These are phyloP conservation scores for Diploptera punctata DNA, from an alignment of 2,888 invertebrate species.

Conservation along the genomic window DNA sequence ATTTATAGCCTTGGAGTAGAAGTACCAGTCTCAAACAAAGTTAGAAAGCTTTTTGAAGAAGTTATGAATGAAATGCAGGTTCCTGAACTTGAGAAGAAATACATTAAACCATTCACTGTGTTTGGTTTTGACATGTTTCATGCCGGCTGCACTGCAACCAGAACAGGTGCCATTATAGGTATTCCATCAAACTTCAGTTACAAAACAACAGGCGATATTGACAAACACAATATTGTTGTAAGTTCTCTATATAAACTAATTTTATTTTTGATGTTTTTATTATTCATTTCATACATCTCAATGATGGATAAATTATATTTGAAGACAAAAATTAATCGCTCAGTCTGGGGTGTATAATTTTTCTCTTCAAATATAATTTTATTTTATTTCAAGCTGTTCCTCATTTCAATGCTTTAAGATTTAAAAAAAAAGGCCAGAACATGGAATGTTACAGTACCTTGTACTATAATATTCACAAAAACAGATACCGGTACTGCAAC, in stretches of 20 bases:
- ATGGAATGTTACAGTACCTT: too few relatives aligned
- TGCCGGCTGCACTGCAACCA: conserved; percentile 63
- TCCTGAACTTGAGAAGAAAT: conserved; percentile 56
- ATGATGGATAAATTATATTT: too few relatives aligned
- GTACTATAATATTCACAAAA: too few relatives aligned
- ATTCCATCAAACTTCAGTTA: conserved; percentile 76
- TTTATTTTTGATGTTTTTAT: too few relatives aligned
- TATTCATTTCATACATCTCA: too few relatives aligned
- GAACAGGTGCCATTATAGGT: conserved; percentile 72
- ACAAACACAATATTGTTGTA: conserved; percentile 65
- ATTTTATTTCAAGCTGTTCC: too few relatives aligned
- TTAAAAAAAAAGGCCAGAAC: too few relatives aligned
- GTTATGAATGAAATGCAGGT: conserved; percentile 68
- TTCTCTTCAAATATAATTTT: too few relatives aligned
- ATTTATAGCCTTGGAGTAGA: conserved; percentile 63
- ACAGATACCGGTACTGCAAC: too few relatives aligned
- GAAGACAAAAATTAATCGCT: too few relatives aligned
- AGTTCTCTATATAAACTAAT: conserved; percentile 31
- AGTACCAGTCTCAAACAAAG: conserved; percentile 60
- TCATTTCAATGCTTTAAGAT: too few relatives aligned
- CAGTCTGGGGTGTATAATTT: too few relatives aligned
- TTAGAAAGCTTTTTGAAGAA: conserved; percentile 61
- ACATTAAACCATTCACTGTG: conserved; percentile 70
- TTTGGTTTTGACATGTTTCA: conserved; percentile 76
- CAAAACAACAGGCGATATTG: conserved; percentile 60